Conservation (phyloP, 2,113 vertebrate genomes). For the Bufo gargarizans region DNA sequence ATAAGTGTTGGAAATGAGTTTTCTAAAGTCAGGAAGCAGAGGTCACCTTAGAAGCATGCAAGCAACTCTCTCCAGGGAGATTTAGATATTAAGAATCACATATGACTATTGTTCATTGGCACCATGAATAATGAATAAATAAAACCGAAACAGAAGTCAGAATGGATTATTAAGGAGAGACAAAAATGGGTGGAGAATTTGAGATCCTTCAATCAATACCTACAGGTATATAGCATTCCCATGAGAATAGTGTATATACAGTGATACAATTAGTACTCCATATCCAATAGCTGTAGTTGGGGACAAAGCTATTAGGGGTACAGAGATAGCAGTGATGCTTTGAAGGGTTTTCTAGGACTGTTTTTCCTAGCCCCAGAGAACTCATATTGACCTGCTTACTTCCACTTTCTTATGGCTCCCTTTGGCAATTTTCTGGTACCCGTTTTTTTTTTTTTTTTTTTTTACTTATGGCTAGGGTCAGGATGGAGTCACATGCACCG, state of each 20-base stretch:
- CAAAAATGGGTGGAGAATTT: neutral
- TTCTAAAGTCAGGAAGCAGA: conserved; percentile 2
- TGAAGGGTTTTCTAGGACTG: too few relatives aligned
- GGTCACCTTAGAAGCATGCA: conserved; percentile 15
- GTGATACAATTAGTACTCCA: neutral
- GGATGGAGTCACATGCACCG: too few relatives aligned
- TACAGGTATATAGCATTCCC: too few relatives aligned
- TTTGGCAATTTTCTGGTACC: too few relatives aligned
- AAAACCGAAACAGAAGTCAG: neutral
- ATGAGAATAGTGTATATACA: too few relatives aligned
- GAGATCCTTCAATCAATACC: too few relatives aligned
- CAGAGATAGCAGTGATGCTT: neutral
- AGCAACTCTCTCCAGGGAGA: neutral
- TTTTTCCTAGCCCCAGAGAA: too few relatives aligned
- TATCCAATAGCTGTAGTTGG: neutral
- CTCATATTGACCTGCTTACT: too few relatives aligned
- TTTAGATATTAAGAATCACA: neutral
- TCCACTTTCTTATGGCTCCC: too few relatives aligned
- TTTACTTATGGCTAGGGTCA: too few relatives aligned
- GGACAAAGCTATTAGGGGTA: neutral
- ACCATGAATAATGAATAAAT: neutral
- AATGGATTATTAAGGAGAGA: neutral
- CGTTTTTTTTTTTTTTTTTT: too few relatives aligned
- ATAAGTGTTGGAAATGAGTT: conserved; percentile 25
- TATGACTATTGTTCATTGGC: neutral